A percentile compares a stretch with the other conserved stretches of the same genome.
Evolutionary conservation across 2,113 vertebrate genomes (phyloP).

Genomic region (Laterallus jamaicensis): DNA sequence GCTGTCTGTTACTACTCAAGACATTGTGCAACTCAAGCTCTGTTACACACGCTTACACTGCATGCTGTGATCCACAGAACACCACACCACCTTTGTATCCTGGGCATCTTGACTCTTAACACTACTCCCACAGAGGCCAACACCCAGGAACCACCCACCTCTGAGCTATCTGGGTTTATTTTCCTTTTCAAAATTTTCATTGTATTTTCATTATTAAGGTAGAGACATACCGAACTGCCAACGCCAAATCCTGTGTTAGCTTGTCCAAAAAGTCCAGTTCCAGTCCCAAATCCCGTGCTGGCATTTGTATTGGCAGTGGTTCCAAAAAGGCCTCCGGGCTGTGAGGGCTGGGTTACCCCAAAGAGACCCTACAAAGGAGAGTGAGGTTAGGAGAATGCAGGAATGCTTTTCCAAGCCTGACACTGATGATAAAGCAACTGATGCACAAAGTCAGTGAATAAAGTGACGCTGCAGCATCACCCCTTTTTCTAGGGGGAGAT

Average conservation of each 20-base stretch:
- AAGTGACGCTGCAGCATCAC: background rate
- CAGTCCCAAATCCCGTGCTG: slow-evolving; percentile 84
- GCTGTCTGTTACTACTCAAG: background rate
- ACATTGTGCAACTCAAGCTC: background rate
- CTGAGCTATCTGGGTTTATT: background rate
- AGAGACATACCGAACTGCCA: slow-evolving; percentile 82
- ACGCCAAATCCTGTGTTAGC: slow-evolving; percentile 87
- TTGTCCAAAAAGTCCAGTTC: slow-evolving; percentile 87
- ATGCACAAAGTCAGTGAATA: too few relatives aligned
- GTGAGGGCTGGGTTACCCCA: slow-evolving; percentile 86
- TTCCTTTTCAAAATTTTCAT: too few relatives aligned
- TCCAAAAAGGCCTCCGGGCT: slow-evolving; percentile 87
- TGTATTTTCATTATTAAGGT: background rate
- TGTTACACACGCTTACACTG: background rate
- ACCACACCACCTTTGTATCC: background rate
- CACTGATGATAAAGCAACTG: background rate
- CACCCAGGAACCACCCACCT: background rate
- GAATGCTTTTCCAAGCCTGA: background rate
- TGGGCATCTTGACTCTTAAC: background rate
- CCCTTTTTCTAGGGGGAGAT: background rate
- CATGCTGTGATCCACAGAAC: background rate
- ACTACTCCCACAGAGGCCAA: background rate
- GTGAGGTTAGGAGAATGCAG: background rate
- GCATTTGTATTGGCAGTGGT: slow-evolving; percentile 86
- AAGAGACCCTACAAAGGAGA: slow-evolving; percentile 85